These are phyloP conservation scores for Tethea ocularis DNA, from an alignment of 2,888 invertebrate species.

Conservation along the genomic window DNA sequence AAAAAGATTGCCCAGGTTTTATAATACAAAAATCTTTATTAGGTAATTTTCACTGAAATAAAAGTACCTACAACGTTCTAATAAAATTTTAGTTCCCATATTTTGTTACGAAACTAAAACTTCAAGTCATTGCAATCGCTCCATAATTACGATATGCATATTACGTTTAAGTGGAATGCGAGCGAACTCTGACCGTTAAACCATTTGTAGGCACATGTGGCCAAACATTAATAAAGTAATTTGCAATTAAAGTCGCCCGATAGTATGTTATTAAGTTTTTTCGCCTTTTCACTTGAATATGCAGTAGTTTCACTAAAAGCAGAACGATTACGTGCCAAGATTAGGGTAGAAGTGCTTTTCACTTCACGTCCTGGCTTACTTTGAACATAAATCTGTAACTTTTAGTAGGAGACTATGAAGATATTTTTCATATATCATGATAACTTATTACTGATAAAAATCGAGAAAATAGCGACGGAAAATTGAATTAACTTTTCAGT, in stretches of 20 bases:
- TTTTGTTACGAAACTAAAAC: background rate
- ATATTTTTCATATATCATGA: too few relatives aligned
- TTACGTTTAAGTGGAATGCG: slow-evolving; percentile 30
- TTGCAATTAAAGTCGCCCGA: slow-evolving; percentile 71
- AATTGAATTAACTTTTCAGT: too few relatives aligned
- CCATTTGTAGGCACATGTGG: slow-evolving; percentile 23
- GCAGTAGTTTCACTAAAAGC: slow-evolving; percentile 81
- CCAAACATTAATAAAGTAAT: slow-evolving; percentile 59
- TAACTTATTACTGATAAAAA: too few relatives aligned
- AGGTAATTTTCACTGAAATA: too few relatives aligned
- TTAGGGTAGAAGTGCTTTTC: slow-evolving; percentile 47
- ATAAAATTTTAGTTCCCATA: background rate
- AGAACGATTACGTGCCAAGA: slow-evolving; percentile 55
- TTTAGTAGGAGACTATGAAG: slow-evolving; percentile 4
- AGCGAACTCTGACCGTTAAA: slow-evolving; percentile 46
- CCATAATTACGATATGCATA: slow-evolving; percentile 9
- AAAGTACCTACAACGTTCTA: too few relatives aligned
- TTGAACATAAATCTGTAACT: background rate
- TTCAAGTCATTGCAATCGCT: slow-evolving; percentile 3
- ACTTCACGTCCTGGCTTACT: slow-evolving; percentile 27
- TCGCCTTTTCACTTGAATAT: slow-evolving; percentile 71
- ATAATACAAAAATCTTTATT: too few relatives aligned
- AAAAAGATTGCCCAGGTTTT: too few relatives aligned
- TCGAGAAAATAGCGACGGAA: too few relatives aligned
- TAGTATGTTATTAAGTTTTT: slow-evolving; percentile 73